Conservation (phyloP, 1,140 invertebrate species). For the Microplitis mediator region DNA sequence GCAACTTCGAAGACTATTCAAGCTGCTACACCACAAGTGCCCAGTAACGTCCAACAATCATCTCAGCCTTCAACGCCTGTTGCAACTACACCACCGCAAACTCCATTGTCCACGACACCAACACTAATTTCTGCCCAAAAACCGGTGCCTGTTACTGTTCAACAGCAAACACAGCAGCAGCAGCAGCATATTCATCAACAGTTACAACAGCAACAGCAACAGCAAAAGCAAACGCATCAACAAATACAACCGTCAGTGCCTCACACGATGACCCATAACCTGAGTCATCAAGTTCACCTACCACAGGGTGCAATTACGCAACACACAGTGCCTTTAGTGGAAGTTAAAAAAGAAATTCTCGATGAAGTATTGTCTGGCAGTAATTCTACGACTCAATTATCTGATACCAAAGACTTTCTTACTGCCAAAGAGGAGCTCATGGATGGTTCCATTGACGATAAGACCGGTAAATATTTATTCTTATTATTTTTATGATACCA, state of each 20-base stretch:
- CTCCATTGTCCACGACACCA: constrained; percentile 1
- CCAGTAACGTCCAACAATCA: constrained; percentile 31
- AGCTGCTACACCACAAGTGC: constrained; percentile 37
- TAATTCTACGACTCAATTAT: constrained; percentile 47
- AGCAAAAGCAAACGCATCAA: constrained; percentile 1
- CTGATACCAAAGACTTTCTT: constrained; percentile 62
- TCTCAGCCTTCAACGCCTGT: constrained; percentile 23
- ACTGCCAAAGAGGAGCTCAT: constrained; percentile 61
- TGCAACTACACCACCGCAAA: constrained; percentile 20
- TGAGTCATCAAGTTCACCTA: constrained; percentile 48
- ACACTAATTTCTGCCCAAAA: not conserved
- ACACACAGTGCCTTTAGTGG: constrained; percentile 59
- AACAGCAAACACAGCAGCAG: constrained; percentile 33
- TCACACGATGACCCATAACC: constrained; percentile 40
- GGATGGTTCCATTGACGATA: constrained; percentile 56
- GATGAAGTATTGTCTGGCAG: constrained; percentile 54
- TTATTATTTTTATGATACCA: constrained; percentile 10
- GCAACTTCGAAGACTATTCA: constrained; percentile 35
- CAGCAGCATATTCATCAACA: constrained; percentile 15
- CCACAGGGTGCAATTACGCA: constrained; percentile 51
- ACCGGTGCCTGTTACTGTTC: not conserved
- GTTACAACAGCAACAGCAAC: constrained; percentile 25
- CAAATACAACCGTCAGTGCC: constrained; percentile 45
- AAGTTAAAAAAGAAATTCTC: constrained; percentile 61
- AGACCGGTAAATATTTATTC: constrained; percentile 50